Percentiles rank a stretch among this genome's conserved stretches.
These are phyloP conservation scores for Ctenochaetus hawaiiensis DNA, from an alignment of 2,797 vertebrate species.

Conservation along the genomic window DNA sequence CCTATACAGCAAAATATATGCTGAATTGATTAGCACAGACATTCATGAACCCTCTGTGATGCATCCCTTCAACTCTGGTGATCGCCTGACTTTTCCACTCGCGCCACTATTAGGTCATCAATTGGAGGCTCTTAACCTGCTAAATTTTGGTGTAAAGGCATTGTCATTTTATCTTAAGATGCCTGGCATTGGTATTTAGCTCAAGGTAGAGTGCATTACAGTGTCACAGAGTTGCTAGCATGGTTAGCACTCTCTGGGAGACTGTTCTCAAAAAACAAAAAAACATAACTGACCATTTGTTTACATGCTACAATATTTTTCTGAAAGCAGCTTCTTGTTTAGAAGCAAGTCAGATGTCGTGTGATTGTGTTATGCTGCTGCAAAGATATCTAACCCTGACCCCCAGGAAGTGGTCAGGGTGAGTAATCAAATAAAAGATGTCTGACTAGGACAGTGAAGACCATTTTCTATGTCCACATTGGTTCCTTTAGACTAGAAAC, in stretches of 20 bases:
- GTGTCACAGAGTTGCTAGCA: background rate
- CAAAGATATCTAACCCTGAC: background rate
- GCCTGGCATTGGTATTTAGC: conserved; percentile 1
- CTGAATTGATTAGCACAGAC: background rate
- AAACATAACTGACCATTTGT: background rate
- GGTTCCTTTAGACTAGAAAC: background rate
- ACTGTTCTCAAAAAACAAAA: background rate
- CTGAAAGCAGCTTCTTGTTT: background rate
- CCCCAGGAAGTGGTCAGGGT: background rate
- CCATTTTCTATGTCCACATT: too few species aligned
- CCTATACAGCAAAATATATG: too few species aligned
- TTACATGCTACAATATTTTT: background rate
- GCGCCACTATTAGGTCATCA: background rate
- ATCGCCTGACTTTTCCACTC: background rate
- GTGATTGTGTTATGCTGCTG: background rate
- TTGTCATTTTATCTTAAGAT: background rate
- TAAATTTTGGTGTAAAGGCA: background rate
- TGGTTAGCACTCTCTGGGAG: too few species aligned
- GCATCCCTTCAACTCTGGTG: background rate
- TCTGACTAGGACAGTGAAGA: background rate
- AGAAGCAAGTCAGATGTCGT: background rate
- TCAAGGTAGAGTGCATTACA: background rate
- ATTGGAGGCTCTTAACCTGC: background rate
- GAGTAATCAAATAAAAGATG: too few species aligned
- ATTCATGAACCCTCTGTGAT: background rate